A percentile compares a stretch with the other conserved stretches of the same genome.
Conservation (phyloP, 2,113 vertebrate genomes). For the Amphiprion ocellaris region DNA sequence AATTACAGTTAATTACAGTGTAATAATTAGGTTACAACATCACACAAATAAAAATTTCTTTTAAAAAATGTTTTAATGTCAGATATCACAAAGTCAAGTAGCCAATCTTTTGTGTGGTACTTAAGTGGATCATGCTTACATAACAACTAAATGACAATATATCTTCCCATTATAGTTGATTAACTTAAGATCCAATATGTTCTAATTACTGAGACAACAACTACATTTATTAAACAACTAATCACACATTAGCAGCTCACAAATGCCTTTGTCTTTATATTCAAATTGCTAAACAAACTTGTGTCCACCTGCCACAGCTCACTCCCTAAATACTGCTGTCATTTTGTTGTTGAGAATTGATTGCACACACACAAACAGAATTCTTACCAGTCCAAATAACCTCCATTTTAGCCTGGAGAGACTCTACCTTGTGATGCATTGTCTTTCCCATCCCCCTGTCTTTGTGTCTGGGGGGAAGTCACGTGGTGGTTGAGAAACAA, state of each 20-base stretch:
- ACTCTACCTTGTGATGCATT: slow-evolving; percentile 43
- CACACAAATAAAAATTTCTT: not conserved
- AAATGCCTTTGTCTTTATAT: not conserved
- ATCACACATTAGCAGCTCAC: slow-evolving; percentile 15
- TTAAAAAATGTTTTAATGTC: not conserved
- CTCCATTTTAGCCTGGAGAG: slow-evolving; percentile 15
- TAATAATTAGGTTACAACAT: not conserved
- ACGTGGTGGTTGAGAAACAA: slow-evolving; percentile 59
- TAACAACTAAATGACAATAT: not conserved
- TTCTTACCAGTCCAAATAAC: slow-evolving; percentile 24
- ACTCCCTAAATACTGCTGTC: not conserved
- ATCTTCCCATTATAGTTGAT: slow-evolving; percentile 12
- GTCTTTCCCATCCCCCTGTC: slow-evolving; percentile 52
- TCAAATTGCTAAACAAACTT: slow-evolving; percentile 11
- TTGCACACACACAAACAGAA: not conserved
- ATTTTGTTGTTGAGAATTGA: slow-evolving; percentile 5
- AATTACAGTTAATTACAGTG: too few species aligned
- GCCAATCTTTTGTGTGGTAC: not conserved
- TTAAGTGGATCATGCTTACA: not conserved
- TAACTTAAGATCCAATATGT: slow-evolving; percentile 14
- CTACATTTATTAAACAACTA: slow-evolving; percentile 24
- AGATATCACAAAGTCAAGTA: not conserved
- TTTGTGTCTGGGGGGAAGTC: slow-evolving; percentile 60
- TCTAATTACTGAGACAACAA: not conserved
- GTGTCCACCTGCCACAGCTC: not conserved